These are phyloP conservation scores for Scyliorhinus canicula DNA, from an alignment of 2,797 vertebrate species.

Conservation along the genomic window DNA sequence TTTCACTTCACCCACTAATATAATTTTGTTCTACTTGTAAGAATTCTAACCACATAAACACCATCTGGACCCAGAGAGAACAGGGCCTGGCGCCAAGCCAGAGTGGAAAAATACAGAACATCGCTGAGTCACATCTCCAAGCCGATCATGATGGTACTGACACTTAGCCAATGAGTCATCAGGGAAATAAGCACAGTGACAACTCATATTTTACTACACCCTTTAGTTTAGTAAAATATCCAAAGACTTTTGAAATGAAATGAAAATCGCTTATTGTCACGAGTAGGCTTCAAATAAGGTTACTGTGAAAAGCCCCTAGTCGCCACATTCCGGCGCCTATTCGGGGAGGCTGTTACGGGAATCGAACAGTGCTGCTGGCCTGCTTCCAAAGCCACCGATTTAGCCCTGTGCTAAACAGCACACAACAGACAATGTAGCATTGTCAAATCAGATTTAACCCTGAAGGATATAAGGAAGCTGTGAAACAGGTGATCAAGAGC, in stretches of 20 bases:
- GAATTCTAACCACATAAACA: background rate
- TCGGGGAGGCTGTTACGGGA: no score
- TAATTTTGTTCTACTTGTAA: background rate
- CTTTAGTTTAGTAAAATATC: background rate
- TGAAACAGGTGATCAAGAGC: background rate
- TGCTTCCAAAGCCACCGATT: no score
- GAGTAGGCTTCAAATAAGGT: no score
- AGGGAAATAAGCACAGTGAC: background rate
- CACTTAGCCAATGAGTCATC: background rate
- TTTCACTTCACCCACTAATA: background rate
- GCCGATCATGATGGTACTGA: no score
- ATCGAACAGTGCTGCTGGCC: no score
- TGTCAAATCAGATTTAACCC: background rate
- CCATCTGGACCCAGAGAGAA: background rate
- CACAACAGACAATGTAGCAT: no score
- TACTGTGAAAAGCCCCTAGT: no score
- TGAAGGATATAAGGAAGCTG: background rate
- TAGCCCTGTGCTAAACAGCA: no score
- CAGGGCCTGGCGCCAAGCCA: background rate
- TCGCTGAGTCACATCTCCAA: background rate
- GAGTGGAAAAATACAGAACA: background rate
- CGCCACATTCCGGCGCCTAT: no score
- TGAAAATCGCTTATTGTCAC: no score
- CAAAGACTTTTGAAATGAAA: no score
- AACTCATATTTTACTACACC: background rate